Evolutionary conservation across 2,888 invertebrate species (phyloP).

Genomic region (Oligia strigilis): DNA sequence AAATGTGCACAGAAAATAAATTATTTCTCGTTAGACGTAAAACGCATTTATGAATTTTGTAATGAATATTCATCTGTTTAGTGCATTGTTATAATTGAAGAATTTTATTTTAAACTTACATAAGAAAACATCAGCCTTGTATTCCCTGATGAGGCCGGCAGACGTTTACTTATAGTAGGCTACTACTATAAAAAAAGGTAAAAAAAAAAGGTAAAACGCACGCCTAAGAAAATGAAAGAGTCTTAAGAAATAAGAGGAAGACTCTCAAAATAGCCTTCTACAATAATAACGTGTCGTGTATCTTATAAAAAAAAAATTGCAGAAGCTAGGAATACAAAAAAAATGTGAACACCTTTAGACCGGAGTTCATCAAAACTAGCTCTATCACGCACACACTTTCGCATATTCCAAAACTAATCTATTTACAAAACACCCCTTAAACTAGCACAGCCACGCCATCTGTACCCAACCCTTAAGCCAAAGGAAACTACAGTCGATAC

Average conservation of each 20-base stretch:
- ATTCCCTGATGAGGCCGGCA: neutral
- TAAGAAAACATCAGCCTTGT: too few relatives aligned
- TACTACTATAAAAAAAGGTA: neutral
- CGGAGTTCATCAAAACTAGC: too few relatives aligned
- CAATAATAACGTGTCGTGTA: too few relatives aligned
- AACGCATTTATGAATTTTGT: constrained; percentile 11
- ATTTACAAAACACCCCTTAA: constrained; percentile 44
- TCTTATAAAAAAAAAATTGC: neutral
- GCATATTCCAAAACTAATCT: neutral
- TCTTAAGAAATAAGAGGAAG: neutral
- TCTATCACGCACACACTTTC: neutral
- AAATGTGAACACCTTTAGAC: neutral
- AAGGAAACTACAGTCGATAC: constrained; percentile 74
- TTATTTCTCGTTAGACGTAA: constrained; percentile 21
- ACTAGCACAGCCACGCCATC: constrained; percentile 73
- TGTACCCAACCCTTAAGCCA: constrained; percentile 74
- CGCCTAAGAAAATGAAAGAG: neutral
- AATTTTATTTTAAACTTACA: neutral
- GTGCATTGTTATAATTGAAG: neutral
- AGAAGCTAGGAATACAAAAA: neutral
- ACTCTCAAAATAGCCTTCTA: neutral
- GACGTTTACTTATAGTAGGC: neutral
- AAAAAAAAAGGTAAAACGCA: neutral
- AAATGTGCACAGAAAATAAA: constrained; percentile 22
- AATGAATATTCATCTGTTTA: constrained; percentile 14